These are phyloP conservation scores for Indicator maculatus DNA, from an alignment of 2,113 vertebrate species.

Conservation along the genomic window DNA sequence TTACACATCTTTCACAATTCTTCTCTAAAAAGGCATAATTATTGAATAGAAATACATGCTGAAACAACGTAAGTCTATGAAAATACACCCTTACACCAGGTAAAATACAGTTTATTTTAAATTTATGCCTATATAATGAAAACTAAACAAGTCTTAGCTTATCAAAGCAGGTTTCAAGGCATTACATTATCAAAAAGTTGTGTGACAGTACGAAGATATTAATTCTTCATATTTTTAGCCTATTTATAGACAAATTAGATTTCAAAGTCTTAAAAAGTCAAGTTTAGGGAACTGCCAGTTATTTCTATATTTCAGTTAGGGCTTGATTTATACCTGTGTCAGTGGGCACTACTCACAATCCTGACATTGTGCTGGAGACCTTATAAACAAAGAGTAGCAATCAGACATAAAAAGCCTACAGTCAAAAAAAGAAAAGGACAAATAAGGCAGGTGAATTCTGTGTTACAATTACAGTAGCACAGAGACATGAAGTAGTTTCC, in stretches of 20 bases:
- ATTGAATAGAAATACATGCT: background rate
- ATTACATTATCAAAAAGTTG: background rate
- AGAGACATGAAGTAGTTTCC: background rate
- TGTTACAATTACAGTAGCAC: background rate
- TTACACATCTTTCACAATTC: background rate
- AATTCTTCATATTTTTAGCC: background rate
- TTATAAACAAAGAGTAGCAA: background rate
- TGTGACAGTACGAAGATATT: background rate
- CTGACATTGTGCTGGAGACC: background rate
- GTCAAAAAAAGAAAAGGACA: background rate
- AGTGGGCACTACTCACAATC: background rate
- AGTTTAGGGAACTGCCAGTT: background rate
- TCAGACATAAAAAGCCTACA: background rate
- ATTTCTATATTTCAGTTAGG: background rate
- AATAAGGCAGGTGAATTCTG: background rate
- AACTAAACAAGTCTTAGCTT: background rate
- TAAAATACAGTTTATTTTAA: conserved; percentile 31
- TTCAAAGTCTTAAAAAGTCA: background rate
- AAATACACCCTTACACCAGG: conserved; percentile 47
- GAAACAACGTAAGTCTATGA: conserved; percentile 42
- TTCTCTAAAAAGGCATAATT: background rate
- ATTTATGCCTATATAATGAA: background rate
- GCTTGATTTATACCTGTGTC: background rate
- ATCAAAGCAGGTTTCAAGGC: background rate
- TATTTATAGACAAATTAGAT: background rate